Evolutionary conservation across 1,140 invertebrate species (phyloP).

Genomic region (Drosophila ogumai): DNA sequence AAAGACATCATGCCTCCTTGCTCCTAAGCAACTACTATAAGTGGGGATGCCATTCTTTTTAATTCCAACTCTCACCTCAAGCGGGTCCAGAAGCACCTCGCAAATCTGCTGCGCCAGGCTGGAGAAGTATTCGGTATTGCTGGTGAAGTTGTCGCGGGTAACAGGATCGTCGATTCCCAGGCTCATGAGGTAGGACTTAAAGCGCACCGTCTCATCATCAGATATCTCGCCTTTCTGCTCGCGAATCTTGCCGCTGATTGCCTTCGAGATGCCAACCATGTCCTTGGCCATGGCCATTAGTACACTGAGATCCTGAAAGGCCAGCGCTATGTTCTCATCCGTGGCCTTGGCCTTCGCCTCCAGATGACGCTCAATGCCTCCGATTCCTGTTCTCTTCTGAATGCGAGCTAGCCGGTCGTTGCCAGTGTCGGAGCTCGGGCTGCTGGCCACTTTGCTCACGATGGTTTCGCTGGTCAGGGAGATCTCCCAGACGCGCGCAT

Average conservation of each 20-base stretch:
- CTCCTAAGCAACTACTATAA: slow-evolving; percentile 87
- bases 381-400: slow-evolving; percentile 93
- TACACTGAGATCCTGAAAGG: slow-evolving; percentile 97
- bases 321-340: slow-evolving; percentile 95
- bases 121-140: slow-evolving; percentile 94
- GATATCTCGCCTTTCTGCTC: slow-evolving; percentile 98
- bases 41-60: not conserved
- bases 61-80: slow-evolving; percentile 88
- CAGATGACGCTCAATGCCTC: slow-evolving; percentile 97
- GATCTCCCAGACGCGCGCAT: slow-evolving; percentile 88
- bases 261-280: slow-evolving; percentile 97
- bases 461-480: slow-evolving; percentile 51
- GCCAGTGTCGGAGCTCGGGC: slow-evolving; percentile 57
- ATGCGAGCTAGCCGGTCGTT: slow-evolving; percentile 81
- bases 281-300: slow-evolving; percentile 98
- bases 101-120: slow-evolving; percentile 95
- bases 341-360: slow-evolving; percentile 95
- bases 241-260: slow-evolving; percentile 96
- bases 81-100: slow-evolving; percentile 91
- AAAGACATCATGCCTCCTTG: slow-evolving; percentile 98
- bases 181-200: slow-evolving; percentile 98
- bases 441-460: slow-evolving; percentile 12
- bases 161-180: slow-evolving; percentile 99
- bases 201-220: slow-evolving; percentile 98
- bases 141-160: slow-evolving; percentile 94